Conservation (phyloP, 2,888 invertebrate genomes). For the Chloromyia formosa region DNA sequence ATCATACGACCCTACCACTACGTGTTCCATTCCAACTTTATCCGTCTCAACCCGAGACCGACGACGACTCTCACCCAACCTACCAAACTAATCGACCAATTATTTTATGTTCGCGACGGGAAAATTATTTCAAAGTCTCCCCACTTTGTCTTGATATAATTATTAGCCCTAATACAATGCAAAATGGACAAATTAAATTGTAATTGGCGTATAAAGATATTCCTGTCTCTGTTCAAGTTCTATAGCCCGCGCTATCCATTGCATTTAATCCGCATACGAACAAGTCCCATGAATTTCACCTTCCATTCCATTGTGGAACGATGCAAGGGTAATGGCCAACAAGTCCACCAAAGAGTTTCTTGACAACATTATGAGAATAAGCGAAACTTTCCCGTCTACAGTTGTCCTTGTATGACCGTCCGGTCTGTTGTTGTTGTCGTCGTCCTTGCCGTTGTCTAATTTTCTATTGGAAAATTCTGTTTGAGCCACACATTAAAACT, state of each 20-base stretch:
- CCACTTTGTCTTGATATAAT: constrained; percentile 23
- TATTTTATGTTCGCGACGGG: too few species aligned
- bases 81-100: too few species aligned
- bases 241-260: not conserved
- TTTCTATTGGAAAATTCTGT: constrained; percentile 28
- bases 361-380: constrained; percentile 14
- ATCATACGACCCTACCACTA: too few species aligned
- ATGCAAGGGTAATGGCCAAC: not conserved
- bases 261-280: constrained; percentile 5
- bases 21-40: too few species aligned
- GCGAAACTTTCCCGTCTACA: constrained; percentile 30
- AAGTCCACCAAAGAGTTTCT: not conserved
- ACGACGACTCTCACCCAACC: too few species aligned
- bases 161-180: constrained; percentile 39
- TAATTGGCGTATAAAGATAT: constrained; percentile 33
- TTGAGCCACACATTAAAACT: constrained; percentile 25
- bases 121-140: constrained; percentile 14
- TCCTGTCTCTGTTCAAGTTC: not conserved
- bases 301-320: not conserved
- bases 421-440: not conserved
- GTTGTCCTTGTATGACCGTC: constrained; percentile 21
- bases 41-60: too few species aligned
- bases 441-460: not conserved
- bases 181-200: constrained; percentile 40
- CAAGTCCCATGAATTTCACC: not conserved